Base-by-base conservation (phyloP, 2,113 vertebrate genomes). In the Ageneiosus marmoratus region DNA sequence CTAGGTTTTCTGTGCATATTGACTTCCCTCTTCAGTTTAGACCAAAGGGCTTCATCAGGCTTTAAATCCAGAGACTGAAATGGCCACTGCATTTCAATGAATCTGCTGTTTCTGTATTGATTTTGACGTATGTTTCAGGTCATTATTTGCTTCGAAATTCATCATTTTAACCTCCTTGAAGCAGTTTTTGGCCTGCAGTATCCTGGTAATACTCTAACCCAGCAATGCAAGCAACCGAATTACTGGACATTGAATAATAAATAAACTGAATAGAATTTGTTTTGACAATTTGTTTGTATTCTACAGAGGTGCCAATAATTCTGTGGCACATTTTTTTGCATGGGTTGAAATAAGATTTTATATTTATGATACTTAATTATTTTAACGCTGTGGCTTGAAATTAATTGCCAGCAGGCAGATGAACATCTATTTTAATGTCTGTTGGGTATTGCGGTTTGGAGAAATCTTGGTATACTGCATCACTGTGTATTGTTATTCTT, bases 401-500 rank as follows among this genome's bases (percentile, higher is more conserved):
- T 77, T 22, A 18, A 2, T 76, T 77, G 74, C 44, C 13, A 72
- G 24, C 12, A 56, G 18, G 18, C n/a, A 10, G 37, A 56, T 34
- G 13, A 44, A 56, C 67, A 7, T 44, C 34, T 55, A 53, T 69
- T 37, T 29, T 16, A 50, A 15, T 67, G 6, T 46, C 29, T 48
- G 15, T 16, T 48, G 50, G 8, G 48, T 50, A 81, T 34, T 41
- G 69, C 63, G 50, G 67, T 84, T 76, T 48, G 22, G n/a, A 78
- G 22, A 55, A 65, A 67, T 78, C 75, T 62, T 78, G 46, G 29
- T 34, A 24, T 32, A 58, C 12, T 53, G 48, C 76, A 13, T 44
- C 84, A 29, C 48, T n/a, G 69, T 80, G 46, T 76, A 6, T 55
- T 83, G 50, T 60, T 60, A 24, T 75, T 74, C 1, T 50, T 80